Base-by-base conservation (phyloP, 1,140 invertebrate genomes). In the Halictus rubicundus region DNA sequence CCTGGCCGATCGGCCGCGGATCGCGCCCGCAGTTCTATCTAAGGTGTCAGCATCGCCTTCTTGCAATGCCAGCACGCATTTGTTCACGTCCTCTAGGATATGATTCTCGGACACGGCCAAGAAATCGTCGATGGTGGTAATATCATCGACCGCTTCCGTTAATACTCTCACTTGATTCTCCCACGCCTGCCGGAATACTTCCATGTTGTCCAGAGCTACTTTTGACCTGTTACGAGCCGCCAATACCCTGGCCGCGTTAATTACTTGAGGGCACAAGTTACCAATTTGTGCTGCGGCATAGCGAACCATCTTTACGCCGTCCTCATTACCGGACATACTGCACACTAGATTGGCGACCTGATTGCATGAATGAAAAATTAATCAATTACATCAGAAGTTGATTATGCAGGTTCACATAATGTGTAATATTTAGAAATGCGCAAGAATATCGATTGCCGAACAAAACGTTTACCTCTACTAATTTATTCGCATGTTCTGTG, bases 51-150 rank as follows among this genome's bases (percentile, higher is more conserved):
- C 96, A 90, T 99, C 97, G 0, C 96, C 96, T 91, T 99, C 97
- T 94, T 99, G 98, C 46, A 99, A 94, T 2, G 98, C 98, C 82
- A 99, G 94, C 21, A 99, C 98, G 93, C 98, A 99, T 90, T 99
- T 99, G 93, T 99, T 99, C n/a, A 99, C 98, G 94, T 99, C 99
- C 90, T 99, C 99, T 76, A 99, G 93, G 86, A 99, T 99, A 91
- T 99, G 99, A 92, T 98, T 99, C 93, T 99, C 99, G 0, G 96
- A 97, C 23, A 99, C 99, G 49, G 99, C 98, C 54, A 99, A 94
- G 94, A 99, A 99, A 92, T 99, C 99, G 90, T 99, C 98, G 88
- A 99, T 98, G 2, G 98, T 99, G 25, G 98, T 99, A 80, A 99
- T 99, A 88, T 99, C 98, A 93, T 99, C 99, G 0, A 99, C 98